Percentiles rank a stretch among this genome's conserved stretches.
Conservation (phyloP, 2,113 vertebrate species). For the Pseudolaguvia tuberculata region DNA sequence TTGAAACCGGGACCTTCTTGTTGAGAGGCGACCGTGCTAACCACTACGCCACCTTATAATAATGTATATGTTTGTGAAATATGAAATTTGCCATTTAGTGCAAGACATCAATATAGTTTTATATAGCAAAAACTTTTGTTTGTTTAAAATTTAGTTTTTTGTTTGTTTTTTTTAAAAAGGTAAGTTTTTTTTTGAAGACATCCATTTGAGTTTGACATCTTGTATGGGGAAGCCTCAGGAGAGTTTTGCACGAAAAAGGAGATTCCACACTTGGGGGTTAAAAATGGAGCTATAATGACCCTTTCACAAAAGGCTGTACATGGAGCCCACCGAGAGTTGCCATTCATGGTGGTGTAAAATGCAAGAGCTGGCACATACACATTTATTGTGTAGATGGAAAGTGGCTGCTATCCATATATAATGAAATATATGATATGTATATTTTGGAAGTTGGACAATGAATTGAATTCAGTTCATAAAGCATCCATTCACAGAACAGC, state of each 20-base stretch:
- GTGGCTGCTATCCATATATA: neutral
- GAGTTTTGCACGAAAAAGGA: neutral
- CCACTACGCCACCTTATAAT: too few species aligned
- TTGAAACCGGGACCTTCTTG: too few species aligned
- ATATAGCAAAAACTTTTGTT: neutral
- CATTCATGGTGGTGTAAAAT: neutral
- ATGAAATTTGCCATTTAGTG: too few species aligned
- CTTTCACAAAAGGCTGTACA: neutral
- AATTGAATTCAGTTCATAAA: neutral
- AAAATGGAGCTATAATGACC: neutral
- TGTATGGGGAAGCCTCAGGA: neutral
- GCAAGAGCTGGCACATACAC: neutral
- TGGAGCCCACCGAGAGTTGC: conserved; percentile 2
- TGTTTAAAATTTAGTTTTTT: too few species aligned
- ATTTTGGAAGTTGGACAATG: neutral
- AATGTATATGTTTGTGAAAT: too few species aligned
- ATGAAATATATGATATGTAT: neutral
- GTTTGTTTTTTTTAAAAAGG: neutral
- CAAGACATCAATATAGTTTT: neutral
- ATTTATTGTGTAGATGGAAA: neutral
- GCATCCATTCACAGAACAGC: neutral
- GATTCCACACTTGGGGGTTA: neutral
- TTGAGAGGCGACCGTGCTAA: too few species aligned
- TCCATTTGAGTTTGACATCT: neutral
- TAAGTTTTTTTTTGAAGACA: neutral